Base-by-base conservation (phyloP, 2,797 vertebrate species). In the Melanotaenia boesemani region DNA sequence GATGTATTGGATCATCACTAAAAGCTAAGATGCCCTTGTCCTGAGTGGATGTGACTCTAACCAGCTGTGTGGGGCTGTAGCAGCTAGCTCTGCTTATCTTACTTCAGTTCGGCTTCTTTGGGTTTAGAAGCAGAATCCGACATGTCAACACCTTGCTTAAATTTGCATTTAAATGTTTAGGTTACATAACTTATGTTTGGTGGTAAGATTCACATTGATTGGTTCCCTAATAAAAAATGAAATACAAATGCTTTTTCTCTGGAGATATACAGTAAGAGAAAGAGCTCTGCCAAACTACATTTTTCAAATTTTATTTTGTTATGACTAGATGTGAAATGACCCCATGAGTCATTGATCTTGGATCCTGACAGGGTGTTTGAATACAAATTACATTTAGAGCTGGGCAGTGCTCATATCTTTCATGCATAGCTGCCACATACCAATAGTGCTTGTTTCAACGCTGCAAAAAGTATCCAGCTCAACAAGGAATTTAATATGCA, bases 381-480 rank as follows among this genome's bases (percentile, higher is more conserved):
- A 87, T 82, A 81, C 67, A 75, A 81, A 89, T 85, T 83, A 65
- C 74, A 86, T 91, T 79, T 85, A 76, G 74, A 76, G 81, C 78
- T 65, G 72, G 77, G 72, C 79, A 67, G 72, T 64, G 54, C 72
- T 88, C 76, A 78, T 71, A 84, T 87, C 63, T 76, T 89, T 92
- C 82, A 81, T 84, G 81, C 79, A 30, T 69, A 82, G 81, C 85
- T 88, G 91, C 77, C 62, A 91, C 80, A 92, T 91, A 70, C 85
- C 91, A 86, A 73, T 32, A 65, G 63, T 63, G 39, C 72, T 85
- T 80, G 68, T 84, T 90, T 81, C 74, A 81, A 72, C 73, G 20
- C 70, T 80, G 79, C 56, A 87, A 71, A 78, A 85, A 72, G 59
- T 80, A 63, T 81, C 57, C 50, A 75, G 69, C 79, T 77, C 72